Evolutionary conservation across 2,113 vertebrate genomes (phyloP).

Genomic region (Bufo bufo): DNA sequence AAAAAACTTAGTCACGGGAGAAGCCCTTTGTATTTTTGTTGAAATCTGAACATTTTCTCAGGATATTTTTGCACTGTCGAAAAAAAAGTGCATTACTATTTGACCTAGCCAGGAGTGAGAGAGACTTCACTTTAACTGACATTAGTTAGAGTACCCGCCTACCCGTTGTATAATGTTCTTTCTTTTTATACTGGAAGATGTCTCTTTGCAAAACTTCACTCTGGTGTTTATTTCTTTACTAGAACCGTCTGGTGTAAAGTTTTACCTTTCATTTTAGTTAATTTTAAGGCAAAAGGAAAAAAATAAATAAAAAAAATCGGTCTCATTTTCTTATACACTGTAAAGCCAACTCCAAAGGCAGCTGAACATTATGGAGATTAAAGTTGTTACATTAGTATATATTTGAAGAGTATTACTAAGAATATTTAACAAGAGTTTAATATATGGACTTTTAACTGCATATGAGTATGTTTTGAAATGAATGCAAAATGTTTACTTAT

Average conservation of each 20-base stretch:
- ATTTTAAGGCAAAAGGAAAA: slow-evolving; percentile 61
- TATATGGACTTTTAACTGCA: slow-evolving; percentile 67
- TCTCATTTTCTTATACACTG: slow-evolving; percentile 73
- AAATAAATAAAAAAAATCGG: slow-evolving; percentile 58
- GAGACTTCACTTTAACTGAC: slow-evolving; percentile 74
- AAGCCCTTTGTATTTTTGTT: slow-evolving; percentile 73
- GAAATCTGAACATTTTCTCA: slow-evolving; percentile 80
- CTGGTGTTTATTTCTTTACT: slow-evolving; percentile 69
- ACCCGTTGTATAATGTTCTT: slow-evolving; percentile 72
- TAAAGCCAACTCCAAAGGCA: slow-evolving; percentile 74
- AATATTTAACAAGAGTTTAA: slow-evolving; percentile 62
- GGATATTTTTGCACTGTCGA: slow-evolving; percentile 76
- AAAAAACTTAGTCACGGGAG: slow-evolving; percentile 69
- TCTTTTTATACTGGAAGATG: slow-evolving; percentile 72
- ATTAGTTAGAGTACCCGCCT: slow-evolving; percentile 61
- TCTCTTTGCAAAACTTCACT: slow-evolving; percentile 71
- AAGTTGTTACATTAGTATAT: slow-evolving; percentile 71
- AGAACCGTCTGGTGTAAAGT: slow-evolving; percentile 70
- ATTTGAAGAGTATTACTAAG: slow-evolving; percentile 68
- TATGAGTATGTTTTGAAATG: slow-evolving; percentile 59
- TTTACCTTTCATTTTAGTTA: slow-evolving; percentile 68
- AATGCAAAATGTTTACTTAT: slow-evolving; percentile 66
- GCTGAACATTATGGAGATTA: slow-evolving; percentile 67
- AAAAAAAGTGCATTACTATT: slow-evolving; percentile 72
- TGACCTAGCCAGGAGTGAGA: slow-evolving; percentile 77